These are phyloP conservation scores for Neoscelio sp. DNA, from an alignment of 2,888 invertebrate species.

Conservation along the genomic window DNA sequence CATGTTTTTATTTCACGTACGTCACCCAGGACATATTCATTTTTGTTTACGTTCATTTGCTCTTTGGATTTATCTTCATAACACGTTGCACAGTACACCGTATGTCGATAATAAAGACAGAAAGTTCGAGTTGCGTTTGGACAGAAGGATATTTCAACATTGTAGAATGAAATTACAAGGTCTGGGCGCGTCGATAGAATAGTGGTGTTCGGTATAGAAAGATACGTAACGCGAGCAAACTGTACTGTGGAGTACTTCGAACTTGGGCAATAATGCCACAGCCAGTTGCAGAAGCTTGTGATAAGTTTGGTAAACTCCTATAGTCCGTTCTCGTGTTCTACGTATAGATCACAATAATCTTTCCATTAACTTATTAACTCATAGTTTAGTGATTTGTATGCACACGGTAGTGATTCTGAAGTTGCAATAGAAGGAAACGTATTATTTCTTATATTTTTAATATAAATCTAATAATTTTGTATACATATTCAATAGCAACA, in stretches of 20 bases:
- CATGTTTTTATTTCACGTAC: conserved; percentile 10
- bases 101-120: conserved; percentile 57
- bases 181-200: conserved; percentile 40
- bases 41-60: conserved; percentile 4
- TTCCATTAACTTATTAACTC: conserved; percentile 74
- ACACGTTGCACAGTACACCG: conserved; percentile 48
- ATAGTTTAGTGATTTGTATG: conserved; percentile 7
- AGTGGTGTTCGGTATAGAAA: conserved; percentile 63
- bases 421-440: conserved; percentile 23
- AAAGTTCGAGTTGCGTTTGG: conserved; percentile 70
- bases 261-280: conserved; percentile 79
- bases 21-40: background rate
- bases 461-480: no score
- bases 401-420: background rate
- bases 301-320: conserved; percentile 76
- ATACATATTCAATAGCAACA: no score
- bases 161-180: conserved; percentile 45
- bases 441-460: no score
- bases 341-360: conserved; percentile 62
- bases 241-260: conserved; percentile 73
- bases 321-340: conserved; percentile 63
- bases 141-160: conserved; percentile 66
- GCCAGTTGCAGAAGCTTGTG: conserved; percentile 75
- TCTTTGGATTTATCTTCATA: conserved; percentile 54
- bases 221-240: conserved; percentile 64